Percentiles rank a stretch among this genome's conserved stretches.
phyloP scores from a whole-genome alignment of 2,797 vertebrate species.

The Pelobates cultripes region DNA sequence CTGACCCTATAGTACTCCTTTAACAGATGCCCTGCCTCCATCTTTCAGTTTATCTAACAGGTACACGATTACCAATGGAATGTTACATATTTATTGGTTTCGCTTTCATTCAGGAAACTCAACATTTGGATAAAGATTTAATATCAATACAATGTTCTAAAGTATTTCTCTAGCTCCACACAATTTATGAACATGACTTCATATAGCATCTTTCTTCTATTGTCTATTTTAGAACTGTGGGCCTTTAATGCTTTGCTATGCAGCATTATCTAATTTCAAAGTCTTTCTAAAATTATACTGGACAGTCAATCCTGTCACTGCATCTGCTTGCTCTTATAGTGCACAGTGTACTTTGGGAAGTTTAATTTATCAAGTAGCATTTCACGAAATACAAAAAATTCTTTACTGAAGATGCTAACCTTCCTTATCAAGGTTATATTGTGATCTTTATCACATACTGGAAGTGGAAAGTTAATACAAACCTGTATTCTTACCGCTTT shows the following conservation, averaged over 20 bases:
- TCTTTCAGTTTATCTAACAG: background rate
- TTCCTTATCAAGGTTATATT: too few relatives aligned
- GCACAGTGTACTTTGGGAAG: constrained; percentile 12
- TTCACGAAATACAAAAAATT: too few relatives aligned
- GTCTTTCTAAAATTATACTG: constrained; percentile 38
- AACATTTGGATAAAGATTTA: background rate
- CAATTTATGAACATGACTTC: background rate
- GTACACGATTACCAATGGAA: background rate
- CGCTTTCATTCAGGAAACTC: background rate
- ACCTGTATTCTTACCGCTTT: too few relatives aligned
- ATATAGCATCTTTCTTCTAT: background rate
- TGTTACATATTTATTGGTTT: background rate
- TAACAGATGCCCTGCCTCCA: background rate
- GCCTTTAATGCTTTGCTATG: constrained; percentile 20
- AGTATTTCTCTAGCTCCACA: background rate
- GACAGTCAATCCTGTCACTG: background rate
- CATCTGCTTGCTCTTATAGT: constrained; percentile 13
- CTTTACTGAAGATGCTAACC: too few relatives aligned
- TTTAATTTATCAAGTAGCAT: too few relatives aligned
- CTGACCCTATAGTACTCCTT: too few relatives aligned
- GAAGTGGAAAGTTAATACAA: too few relatives aligned
- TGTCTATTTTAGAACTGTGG: constrained; percentile 14
- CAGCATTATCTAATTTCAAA: constrained; percentile 45
- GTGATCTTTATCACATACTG: too few relatives aligned
- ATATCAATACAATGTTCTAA: background rate